Evolutionary conservation across 2,888 invertebrate species (phyloP).

Genomic region (Mamestra brassicae): DNA sequence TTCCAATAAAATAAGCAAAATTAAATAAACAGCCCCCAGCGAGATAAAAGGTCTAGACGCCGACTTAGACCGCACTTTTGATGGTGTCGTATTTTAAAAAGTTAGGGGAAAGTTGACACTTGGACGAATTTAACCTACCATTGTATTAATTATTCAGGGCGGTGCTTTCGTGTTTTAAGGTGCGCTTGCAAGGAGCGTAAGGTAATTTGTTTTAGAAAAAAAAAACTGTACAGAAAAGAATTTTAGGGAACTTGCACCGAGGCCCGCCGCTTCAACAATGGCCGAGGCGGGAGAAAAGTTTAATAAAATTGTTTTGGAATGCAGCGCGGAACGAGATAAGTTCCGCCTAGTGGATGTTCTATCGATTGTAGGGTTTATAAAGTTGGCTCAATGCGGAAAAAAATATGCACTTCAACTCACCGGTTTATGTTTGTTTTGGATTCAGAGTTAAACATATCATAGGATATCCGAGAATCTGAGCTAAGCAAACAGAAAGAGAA

Average conservation of each 20-base stretch:
- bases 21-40: slow-evolving; percentile 88
- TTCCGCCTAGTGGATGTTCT: slow-evolving; percentile 78
- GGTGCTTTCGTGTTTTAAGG: slow-evolving; percentile 88
- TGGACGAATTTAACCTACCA: slow-evolving; percentile 90
- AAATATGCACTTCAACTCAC: slow-evolving; percentile 46
- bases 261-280: slow-evolving; percentile 78
- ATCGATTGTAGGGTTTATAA: slow-evolving; percentile 80
- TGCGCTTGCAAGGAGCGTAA: slow-evolving; percentile 85
- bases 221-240: slow-evolving; percentile 82
- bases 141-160: slow-evolving; percentile 91
- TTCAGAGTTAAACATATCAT: slow-evolving; percentile 11
- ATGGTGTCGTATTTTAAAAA: slow-evolving; percentile 88
- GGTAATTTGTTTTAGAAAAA: slow-evolving; percentile 87
- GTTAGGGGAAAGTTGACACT: slow-evolving; percentile 90
- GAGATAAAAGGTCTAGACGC: slow-evolving; percentile 89
- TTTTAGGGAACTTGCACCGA: slow-evolving; percentile 85
- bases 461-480: slow-evolving; percentile 7
- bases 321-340: slow-evolving; percentile 85
- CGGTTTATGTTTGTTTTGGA: slow-evolving; percentile 25
- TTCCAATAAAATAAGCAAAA: slow-evolving; percentile 89
- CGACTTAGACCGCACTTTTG: slow-evolving; percentile 87
- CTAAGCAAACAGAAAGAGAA: slow-evolving; percentile 27
- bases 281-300: slow-evolving; percentile 82
- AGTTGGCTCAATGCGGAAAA: slow-evolving; percentile 56
- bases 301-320: slow-evolving; percentile 89